Evolutionary conservation across 2,888 invertebrate species (phyloP).

Genomic region (Panopea generosa): DNA sequence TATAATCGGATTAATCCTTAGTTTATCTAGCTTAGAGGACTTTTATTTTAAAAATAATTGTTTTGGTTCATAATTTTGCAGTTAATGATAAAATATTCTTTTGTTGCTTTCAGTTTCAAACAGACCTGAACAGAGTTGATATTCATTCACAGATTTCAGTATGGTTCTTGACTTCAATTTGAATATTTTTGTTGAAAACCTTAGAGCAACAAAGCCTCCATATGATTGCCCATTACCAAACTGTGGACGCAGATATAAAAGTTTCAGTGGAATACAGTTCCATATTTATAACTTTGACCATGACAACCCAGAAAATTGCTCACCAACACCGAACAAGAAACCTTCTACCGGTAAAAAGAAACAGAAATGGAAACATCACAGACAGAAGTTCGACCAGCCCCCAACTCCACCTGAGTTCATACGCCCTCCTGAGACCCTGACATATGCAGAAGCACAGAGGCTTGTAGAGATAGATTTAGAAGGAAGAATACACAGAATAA

Average conservation of each 20-base stretch:
- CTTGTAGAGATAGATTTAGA: constrained; percentile 95
- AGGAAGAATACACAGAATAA: constrained; percentile 90
- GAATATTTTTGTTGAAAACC: constrained; percentile 93
- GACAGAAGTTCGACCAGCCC: constrained; percentile 75
- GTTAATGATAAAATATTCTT: no score
- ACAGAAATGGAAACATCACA: constrained; percentile 81
- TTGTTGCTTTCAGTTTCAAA: no score
- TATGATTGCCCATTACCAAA: constrained; percentile 94
- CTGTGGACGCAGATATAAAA: constrained; percentile 94
- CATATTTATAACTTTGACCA: constrained; percentile 95
- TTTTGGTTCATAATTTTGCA: no score
- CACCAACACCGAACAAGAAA: constrained; percentile 74
- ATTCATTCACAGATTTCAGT: neutral
- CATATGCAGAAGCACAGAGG: constrained; percentile 94
- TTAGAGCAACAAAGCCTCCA: constrained; percentile 93
- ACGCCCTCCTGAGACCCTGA: constrained; percentile 88
- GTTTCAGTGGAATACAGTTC: constrained; percentile 93
- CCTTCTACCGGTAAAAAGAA: constrained; percentile 85
- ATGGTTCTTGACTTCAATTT: constrained; percentile 94
- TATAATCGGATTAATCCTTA: no score
- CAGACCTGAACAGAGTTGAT: no score
- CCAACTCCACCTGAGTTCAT: constrained; percentile 84
- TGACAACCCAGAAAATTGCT: constrained; percentile 87
- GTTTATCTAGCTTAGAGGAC: no score
- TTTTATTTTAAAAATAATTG: no score